Evolutionary conservation across 92 coral and sea anemone genomes (phyloP).

Genomic region (Porites divaricata): DNA sequence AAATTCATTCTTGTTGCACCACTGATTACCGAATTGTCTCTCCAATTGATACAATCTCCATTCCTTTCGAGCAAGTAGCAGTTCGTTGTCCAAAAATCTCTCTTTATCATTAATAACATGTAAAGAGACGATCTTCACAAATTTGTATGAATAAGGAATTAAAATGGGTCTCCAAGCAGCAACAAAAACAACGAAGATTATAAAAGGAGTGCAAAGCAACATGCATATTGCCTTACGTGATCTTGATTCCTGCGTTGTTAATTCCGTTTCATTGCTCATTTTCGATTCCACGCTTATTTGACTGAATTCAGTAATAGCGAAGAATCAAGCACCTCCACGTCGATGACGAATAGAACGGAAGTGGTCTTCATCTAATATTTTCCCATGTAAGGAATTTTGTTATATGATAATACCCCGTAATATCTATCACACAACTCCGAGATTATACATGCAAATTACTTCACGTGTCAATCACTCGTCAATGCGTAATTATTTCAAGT

Average conservation of each 20-base stretch:
- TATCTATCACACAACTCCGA: too few relatives aligned
- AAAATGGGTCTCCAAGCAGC: neutral
- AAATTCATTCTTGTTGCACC: neutral
- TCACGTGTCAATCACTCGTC: too few relatives aligned
- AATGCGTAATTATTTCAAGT: too few relatives aligned
- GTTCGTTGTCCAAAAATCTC: conserved; percentile 21
- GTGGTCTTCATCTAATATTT: too few relatives aligned
- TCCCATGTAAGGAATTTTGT: too few relatives aligned
- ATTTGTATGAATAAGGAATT: conserved; percentile 1
- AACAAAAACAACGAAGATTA: neutral
- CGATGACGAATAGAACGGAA: too few relatives aligned
- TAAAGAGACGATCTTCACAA: conserved; percentile 11
- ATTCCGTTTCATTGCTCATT: neutral
- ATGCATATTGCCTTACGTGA: neutral
- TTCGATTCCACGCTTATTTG: too few relatives aligned
- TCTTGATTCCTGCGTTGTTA: neutral
- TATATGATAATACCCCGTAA: too few relatives aligned
- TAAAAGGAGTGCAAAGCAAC: neutral
- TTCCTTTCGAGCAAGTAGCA: conserved; percentile 15
- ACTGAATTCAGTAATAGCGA: too few relatives aligned
- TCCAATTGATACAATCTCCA: conserved; percentile 45
- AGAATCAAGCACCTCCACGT: too few relatives aligned
- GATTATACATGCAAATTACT: too few relatives aligned
- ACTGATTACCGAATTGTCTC: conserved; percentile 27
- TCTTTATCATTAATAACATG: conserved; percentile 17